Evolutionary conservation across 2,888 invertebrate genomes (phyloP), one percentile per base, ranked within the genome.

Genomic region (Hyposoter dolosus): DNA sequence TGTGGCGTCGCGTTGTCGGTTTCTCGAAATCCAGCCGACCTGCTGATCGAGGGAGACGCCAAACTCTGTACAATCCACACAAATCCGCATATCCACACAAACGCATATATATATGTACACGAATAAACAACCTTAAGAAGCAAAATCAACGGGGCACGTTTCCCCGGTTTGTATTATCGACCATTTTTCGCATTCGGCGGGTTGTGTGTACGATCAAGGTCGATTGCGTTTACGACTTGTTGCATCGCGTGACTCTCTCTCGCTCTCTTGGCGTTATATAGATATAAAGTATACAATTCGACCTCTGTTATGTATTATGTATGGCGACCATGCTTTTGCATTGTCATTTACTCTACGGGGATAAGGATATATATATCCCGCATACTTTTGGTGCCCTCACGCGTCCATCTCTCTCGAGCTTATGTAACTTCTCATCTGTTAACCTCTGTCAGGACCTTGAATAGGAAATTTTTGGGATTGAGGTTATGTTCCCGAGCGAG

Each of bases 191-290:
- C 85, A 84, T 88, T 88, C 88, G 87, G 84, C 84, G 84, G 84
- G 86, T 86, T 85, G 83, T 80, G 86, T 82, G 76, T 83, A 83
- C 87, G 88, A 88, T 87, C 88, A 88, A 88, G 88, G 88, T 88
- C 88, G 88, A 84, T 84, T 88, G 85, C 87, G 84, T 86, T 81
- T 86, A 83, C 86, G 68, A 56, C 71, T 53, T 43, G 74, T 72
- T 84, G 86, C 80, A 88, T 88, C 85, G 87, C 88, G 85, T 83
- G 85, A 86, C 79, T 72, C 76, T 84, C 71, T 72, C 63, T 50
- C 60, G 53, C 71, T 47, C 60, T n/a, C 53, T 19, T 56, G 28
- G 40, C 32, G 40, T 74, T 75, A 60, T 84, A 74, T 68, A 35
- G 4, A 74, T 78, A 66, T 40, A 43, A 23, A 63, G 47, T 66